Percentiles rank a stretch among this genome's conserved stretches.
These are phyloP conservation scores for Calameuta pallipes DNA, from an alignment of 2,888 invertebrate genomes.

Conservation along the genomic window DNA sequence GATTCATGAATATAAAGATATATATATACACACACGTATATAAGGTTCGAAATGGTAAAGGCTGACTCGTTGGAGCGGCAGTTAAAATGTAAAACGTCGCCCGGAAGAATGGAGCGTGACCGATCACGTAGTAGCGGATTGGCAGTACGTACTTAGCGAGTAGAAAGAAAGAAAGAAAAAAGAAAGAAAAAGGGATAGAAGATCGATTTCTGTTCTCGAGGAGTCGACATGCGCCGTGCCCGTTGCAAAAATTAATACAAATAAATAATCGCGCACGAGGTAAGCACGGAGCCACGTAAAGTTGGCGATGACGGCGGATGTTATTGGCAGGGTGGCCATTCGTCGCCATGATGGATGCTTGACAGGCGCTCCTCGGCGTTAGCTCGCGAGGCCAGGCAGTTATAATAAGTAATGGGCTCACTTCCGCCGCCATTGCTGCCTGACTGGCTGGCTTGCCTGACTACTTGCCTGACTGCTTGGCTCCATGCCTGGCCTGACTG, in stretches of 20 bases:
- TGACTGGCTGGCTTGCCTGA: slow-evolving; percentile 23
- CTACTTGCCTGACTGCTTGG: slow-evolving; percentile 40
- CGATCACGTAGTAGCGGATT: neutral
- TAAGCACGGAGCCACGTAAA: slow-evolving; percentile 53
- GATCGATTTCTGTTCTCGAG: neutral
- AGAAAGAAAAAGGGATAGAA: neutral
- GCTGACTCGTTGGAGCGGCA: neutral
- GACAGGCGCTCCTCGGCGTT: slow-evolving; percentile 58
- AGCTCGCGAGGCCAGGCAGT: slow-evolving; percentile 59
- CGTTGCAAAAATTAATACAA: slow-evolving; percentile 7
- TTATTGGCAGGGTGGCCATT: slow-evolving; percentile 66
- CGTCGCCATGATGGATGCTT: slow-evolving; percentile 66
- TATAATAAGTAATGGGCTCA: slow-evolving; percentile 66
- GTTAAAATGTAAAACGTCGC: neutral
- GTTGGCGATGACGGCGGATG: slow-evolving; percentile 66
- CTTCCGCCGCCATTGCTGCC: slow-evolving; percentile 62
- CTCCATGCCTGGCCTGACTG: slow-evolving; percentile 28
- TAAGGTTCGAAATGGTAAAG: neutral
- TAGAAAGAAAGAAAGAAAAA: too few species aligned
- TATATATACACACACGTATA: neutral
- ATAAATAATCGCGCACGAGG: slow-evolving; percentile 8
- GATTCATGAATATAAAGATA: neutral
- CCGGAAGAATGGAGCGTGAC: neutral
- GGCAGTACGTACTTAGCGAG: neutral
- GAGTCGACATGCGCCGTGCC: neutral